Conservation (phyloP, 1,140 invertebrate species). For the Aphaenogaster rudis region DNA sequence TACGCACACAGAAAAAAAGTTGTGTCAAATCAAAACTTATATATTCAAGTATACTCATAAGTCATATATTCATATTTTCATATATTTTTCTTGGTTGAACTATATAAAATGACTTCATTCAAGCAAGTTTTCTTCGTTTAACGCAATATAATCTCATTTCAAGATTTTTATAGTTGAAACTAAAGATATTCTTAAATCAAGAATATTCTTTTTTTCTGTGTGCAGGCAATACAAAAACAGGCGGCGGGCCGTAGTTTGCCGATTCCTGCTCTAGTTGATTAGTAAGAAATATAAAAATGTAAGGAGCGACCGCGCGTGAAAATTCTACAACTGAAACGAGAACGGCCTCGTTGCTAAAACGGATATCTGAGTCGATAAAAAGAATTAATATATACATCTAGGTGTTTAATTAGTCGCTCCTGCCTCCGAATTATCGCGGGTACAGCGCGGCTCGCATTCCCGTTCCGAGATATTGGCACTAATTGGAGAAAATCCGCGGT, state of each 20-base stretch:
- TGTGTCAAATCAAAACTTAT: too few relatives aligned
- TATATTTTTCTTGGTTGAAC: too few relatives aligned
- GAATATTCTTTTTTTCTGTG: too few relatives aligned
- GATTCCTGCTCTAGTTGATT: background rate
- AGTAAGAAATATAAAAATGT: background rate
- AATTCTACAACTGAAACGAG: background rate
- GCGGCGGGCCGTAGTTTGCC: background rate
- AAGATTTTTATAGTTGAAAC: too few relatives aligned
- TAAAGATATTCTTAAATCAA: too few relatives aligned
- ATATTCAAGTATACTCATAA: too few relatives aligned
- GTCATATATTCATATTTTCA: too few relatives aligned
- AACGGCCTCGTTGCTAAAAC: background rate
- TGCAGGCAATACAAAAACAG: too few relatives aligned
- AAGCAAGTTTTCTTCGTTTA: too few relatives aligned
- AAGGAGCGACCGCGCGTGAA: background rate
- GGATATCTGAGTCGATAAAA: background rate
- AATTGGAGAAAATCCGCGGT: conserved; percentile 51
- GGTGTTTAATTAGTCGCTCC: conserved; percentile 23
- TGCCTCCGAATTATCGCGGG: conserved; percentile 1
- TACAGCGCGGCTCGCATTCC: conserved; percentile 11
- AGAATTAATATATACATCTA: background rate
- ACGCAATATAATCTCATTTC: too few relatives aligned
- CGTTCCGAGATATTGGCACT: conserved; percentile 35
- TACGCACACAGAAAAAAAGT: background rate
- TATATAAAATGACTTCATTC: too few relatives aligned